Conservation (phyloP, 2,113 vertebrate genomes). For the Gobiocypris rarus region DNA sequence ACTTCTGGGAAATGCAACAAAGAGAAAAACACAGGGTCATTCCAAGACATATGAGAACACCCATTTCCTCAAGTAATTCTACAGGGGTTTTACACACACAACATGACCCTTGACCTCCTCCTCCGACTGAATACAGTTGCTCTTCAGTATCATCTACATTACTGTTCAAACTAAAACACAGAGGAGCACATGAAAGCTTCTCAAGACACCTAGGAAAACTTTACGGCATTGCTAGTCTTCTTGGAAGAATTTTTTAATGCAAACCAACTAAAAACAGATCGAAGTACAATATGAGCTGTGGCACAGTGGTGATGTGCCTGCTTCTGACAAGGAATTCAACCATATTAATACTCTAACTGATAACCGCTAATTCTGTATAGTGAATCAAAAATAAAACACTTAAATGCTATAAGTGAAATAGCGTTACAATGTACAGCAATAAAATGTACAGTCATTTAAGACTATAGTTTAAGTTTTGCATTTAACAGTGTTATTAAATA, state of each 20-base stretch:
- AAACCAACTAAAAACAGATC: neutral
- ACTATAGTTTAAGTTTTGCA: neutral
- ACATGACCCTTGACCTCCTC: slow-evolving; percentile 30
- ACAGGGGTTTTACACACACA: neutral
- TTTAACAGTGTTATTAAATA: neutral
- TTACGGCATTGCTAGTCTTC: neutral
- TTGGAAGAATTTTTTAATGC: neutral
- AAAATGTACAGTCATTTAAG: neutral
- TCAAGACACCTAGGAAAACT: neutral
- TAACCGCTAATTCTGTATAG: neutral
- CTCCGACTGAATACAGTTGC: slow-evolving; percentile 4
- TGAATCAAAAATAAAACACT: neutral
- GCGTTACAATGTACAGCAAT: neutral
- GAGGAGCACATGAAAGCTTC: neutral
- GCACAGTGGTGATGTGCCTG: too few relatives aligned
- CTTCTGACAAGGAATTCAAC: neutral
- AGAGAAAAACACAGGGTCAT: slow-evolving; percentile 11
- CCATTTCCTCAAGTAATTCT: slow-evolving; percentile 3
- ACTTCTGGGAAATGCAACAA: slow-evolving; percentile 13
- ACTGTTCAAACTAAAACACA: neutral
- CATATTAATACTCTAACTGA: neutral
- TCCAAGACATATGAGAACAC: slow-evolving; percentile 1
- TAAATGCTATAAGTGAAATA: neutral
- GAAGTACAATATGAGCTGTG: too few relatives aligned
- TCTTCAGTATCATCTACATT: neutral